Conservation (phyloP, 2,113 vertebrate species). For the Sapayoa aenigma region DNA sequence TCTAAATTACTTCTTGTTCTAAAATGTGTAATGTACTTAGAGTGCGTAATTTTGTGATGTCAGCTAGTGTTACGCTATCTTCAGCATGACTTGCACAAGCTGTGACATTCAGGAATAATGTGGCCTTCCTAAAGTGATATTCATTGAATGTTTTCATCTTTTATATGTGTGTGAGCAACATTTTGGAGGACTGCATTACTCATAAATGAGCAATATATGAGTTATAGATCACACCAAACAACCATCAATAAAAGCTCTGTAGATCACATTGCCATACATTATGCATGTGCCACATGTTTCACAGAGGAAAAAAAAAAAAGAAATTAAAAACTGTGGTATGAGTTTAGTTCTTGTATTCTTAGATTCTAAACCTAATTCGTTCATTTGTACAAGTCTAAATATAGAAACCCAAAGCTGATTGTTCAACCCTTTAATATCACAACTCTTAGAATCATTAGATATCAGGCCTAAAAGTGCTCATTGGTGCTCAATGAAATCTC, state of each 20-base stretch:
- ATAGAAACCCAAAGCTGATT: not conserved
- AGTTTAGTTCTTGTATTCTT: not conserved
- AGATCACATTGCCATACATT: not conserved
- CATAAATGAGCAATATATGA: slow-evolving; percentile 50
- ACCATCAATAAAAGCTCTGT: slow-evolving; percentile 39
- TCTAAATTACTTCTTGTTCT: not conserved
- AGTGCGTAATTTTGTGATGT: not conserved
- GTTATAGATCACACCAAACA: slow-evolving; percentile 41
- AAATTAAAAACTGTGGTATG: not conserved
- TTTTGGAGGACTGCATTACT: slow-evolving; percentile 35
- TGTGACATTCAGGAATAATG: slow-evolving; percentile 37
- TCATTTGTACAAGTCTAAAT: not conserved
- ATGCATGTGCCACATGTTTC: slow-evolving; percentile 29
- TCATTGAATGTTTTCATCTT: not conserved
- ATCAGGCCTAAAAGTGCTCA: not conserved
- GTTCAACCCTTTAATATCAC: not conserved
- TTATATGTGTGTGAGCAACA: not conserved
- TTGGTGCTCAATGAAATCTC: not conserved
- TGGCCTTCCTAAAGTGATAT: slow-evolving; percentile 1
- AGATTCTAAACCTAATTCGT: not conserved
- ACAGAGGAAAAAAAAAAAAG: not conserved
- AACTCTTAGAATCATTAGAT: not conserved
- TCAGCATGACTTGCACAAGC: not conserved
- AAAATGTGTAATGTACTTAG: not conserved
- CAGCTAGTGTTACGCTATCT: not conserved